Base-by-base conservation (phyloP, 2,113 vertebrate species). In the Otus sunia region DNA sequence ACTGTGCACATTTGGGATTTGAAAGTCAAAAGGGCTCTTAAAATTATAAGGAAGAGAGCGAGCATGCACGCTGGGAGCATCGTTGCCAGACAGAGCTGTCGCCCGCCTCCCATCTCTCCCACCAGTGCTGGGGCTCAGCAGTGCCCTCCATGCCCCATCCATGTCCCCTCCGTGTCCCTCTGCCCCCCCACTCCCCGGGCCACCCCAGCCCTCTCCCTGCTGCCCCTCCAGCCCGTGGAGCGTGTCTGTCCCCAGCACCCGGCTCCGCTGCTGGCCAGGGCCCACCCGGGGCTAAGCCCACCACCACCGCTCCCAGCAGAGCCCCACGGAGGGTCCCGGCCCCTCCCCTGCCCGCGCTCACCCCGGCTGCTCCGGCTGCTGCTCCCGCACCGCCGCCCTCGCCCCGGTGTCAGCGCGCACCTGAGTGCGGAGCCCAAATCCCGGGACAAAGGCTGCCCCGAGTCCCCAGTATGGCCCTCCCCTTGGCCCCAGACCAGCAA, bases 401-500 rank as follows among this genome's bases (percentile, higher is more conserved):
- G 18, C 10, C 63, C 11, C 12, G 16, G 60, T 68, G 49, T 36
- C 83, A 16, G 86, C 5, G 16, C 6, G 32, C 30, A 88, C 91
- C 91, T 94, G 91, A 27, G 86, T 6, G 4, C 3, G 2, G 67
- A 20, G 55, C 64, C 36, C 72, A 2, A 75, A 50, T 63, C 21
- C 62, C n/a, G 86, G 94, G 84, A 92, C 90, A 96, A 87, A 95
- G 89, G 77, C 93, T 96, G 80, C 21, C 88, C 71, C 11, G 36
- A 18, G 58, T 62, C 50, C 62, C 72, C 0, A 7, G 15, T 32
- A 10, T 0, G 92, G 89, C 90, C 96, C 92, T 97, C 96, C 96
- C 96, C 93, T 95, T 96, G 96, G 96, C 90, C 82, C 47, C 10
- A 3, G 36, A 91, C 94, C 96, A 97, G 83, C 75, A 92, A 95